Percentiles rank a stretch among this genome's conserved stretches.
Evolutionary conservation across 2,888 invertebrate species (phyloP).

Genomic region (Trimorus sp.): DNA sequence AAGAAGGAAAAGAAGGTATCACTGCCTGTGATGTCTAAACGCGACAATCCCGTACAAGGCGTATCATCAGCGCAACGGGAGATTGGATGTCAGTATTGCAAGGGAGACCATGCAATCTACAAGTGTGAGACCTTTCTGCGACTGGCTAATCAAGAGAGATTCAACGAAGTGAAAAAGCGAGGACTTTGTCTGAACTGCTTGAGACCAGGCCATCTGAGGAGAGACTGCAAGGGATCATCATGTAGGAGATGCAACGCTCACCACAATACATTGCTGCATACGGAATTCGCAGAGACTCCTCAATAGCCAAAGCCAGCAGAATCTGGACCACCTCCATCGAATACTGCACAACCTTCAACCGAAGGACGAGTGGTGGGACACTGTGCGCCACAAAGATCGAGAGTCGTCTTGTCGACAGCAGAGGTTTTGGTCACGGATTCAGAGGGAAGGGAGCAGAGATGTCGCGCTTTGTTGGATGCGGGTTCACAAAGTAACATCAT

Average conservation of each 20-base stretch:
- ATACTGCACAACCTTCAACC: no score
- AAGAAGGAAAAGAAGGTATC: conserved; percentile 12
- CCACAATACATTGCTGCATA: conserved; percentile 28
- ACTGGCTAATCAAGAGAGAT: conserved; percentile 2
- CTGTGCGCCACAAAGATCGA: neutral
- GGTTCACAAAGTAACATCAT: conserved; percentile 27
- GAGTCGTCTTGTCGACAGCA: conserved; percentile 16
- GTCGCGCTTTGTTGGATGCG: conserved; percentile 23
- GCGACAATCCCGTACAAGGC: neutral
- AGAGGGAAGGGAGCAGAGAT: conserved; percentile 21
- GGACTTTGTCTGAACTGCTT: conserved; percentile 22
- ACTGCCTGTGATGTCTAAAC: neutral
- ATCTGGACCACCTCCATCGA: no score
- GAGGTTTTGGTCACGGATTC: conserved; percentile 9
- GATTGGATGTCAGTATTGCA: conserved; percentile 9
- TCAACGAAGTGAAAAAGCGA: neutral
- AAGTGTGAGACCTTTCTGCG: neutral
- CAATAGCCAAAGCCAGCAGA: no score
- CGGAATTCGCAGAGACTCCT: neutral
- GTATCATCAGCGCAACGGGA: no score
- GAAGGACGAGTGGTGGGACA: no score
- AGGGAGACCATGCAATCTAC: conserved; percentile 6
- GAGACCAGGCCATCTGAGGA: neutral
- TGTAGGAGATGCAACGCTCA: conserved; percentile 19
- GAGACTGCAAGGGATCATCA: conserved; percentile 4